Percentiles rank a stretch among this genome's conserved stretches.
Evolutionary conservation across 2,888 invertebrate species (phyloP).

Genomic region (Leptinotarsa tumamoca): DNA sequence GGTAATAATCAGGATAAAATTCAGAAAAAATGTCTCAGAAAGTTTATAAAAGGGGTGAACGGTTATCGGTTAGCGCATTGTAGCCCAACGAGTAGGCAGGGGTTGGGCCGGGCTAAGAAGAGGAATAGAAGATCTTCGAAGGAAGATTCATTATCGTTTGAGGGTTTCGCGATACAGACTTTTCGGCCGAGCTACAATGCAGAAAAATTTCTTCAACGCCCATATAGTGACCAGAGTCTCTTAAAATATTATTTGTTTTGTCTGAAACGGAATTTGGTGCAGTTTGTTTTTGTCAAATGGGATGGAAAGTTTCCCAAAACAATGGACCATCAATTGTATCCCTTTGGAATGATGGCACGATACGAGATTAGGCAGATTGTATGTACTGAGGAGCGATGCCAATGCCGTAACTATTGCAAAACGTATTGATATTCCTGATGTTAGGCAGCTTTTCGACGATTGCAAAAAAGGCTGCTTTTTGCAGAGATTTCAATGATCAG

Average conservation of each 20-base stretch:
- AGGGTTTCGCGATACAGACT: conserved; percentile 32
- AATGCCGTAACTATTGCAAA: conserved; percentile 57
- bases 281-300: conserved; percentile 32
- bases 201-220: conserved; percentile 57
- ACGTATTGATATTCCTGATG: conserved; percentile 8
- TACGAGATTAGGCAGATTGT: conserved; percentile 56
- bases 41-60: conserved; percentile 31
- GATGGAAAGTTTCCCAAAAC: conserved; percentile 31
- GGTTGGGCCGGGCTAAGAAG: conserved; percentile 66
- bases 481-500: neutral
- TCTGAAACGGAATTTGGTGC: conserved; percentile 16
- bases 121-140: conserved; percentile 58
- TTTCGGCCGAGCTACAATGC: conserved; percentile 67
- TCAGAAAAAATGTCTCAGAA: conserved; percentile 1
- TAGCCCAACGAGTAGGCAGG: conserved; percentile 67
- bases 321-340: conserved; percentile 43
- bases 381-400: conserved; percentile 60
- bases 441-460: conserved; percentile 14
- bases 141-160: conserved; percentile 55
- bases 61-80: conserved; percentile 63
- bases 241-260: conserved; percentile 12
- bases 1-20: conserved; percentile 23
- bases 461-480: neutral
- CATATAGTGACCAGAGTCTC: neutral
- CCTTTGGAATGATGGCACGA: conserved; percentile 57